phyloP scores from a whole-genome alignment of 1,140 invertebrate species.

The Drosophila bocki region DNA sequence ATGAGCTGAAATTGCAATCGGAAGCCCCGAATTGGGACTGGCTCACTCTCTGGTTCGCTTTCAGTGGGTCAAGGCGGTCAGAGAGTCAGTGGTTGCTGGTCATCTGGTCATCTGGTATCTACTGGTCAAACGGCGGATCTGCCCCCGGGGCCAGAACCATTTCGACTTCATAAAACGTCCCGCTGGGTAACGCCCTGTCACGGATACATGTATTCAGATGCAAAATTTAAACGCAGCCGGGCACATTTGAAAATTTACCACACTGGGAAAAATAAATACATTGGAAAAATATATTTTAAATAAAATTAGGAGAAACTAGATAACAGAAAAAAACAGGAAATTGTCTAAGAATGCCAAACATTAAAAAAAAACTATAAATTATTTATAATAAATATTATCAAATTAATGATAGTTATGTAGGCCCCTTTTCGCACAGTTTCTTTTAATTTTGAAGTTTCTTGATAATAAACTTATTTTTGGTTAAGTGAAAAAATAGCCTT shows the following conservation, averaged over 20 bases:
- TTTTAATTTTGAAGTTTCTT: too few species aligned
- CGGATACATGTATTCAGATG: conserved; percentile 45
- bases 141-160: conserved; percentile 7
- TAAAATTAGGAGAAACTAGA: too few species aligned
- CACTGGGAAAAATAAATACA: background rate
- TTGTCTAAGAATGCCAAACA: background rate
- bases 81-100: conserved; percentile 4
- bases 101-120: conserved; percentile 4
- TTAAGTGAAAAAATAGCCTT: too few species aligned
- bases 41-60: conserved; percentile 2
- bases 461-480: too few species aligned
- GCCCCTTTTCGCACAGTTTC: too few species aligned
- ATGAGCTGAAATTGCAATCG: conserved; percentile 71
- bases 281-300: accelerated
- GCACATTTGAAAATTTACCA: conserved; percentile 3
- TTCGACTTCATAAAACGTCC: conserved; percentile 38
- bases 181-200: conserved; percentile 37
- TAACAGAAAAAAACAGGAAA: too few species aligned
- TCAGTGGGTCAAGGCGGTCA: conserved; percentile 49
- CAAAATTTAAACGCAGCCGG: conserved; percentile 8
- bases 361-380: too few species aligned
- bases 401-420: background rate
- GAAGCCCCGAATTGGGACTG: conserved; percentile 14
- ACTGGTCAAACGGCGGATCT: conserved; percentile 27
- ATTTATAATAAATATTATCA: background rate